A percentile compares a stretch with the other conserved stretches of the same genome.
These are phyloP conservation scores for Lithobates pipiens DNA, from an alignment of 2,797 vertebrate genomes.

Conservation along the genomic window DNA sequence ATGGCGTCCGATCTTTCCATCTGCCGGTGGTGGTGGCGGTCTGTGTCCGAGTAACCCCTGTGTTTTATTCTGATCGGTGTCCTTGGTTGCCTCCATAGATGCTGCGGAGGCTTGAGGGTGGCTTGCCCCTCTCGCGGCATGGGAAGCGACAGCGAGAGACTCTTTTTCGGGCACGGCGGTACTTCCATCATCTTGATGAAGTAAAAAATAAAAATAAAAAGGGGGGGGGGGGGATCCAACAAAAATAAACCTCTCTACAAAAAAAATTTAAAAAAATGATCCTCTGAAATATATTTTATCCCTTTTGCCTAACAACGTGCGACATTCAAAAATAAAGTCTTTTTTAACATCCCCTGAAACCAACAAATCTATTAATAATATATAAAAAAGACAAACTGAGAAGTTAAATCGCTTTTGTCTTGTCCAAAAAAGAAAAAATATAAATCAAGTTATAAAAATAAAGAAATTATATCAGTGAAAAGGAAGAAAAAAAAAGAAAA, in stretches of 20 bases:
- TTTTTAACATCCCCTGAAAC: background rate
- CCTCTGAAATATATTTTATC: slow-evolving; percentile 7
- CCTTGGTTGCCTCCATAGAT: slow-evolving; percentile 94
- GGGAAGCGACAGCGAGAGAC: slow-evolving; percentile 89
- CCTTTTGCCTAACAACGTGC: background rate
- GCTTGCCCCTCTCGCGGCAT: slow-evolving; percentile 89
- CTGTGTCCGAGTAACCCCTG: slow-evolving; percentile 93
- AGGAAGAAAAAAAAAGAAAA: slow-evolving; percentile 6
- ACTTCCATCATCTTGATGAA: slow-evolving; percentile 86
- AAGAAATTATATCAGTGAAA: slow-evolving; percentile 18
- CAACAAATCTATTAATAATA: background rate
- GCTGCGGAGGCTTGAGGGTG: slow-evolving; percentile 90
- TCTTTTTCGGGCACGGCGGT: slow-evolving; percentile 85
- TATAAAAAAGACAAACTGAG: slow-evolving; percentile 35
- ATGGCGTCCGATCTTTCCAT: slow-evolving; percentile 94
- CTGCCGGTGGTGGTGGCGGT: slow-evolving; percentile 85
- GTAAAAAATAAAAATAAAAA: background rate
- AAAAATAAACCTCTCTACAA: slow-evolving; percentile 29
- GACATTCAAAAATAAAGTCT: slow-evolving; percentile 37
- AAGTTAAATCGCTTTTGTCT: background rate
- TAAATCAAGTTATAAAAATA: slow-evolving; percentile 56
- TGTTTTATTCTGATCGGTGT: slow-evolving; percentile 95
- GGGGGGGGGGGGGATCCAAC: no score
- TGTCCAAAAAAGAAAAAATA: slow-evolving; percentile 22
- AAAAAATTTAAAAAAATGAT: slow-evolving; percentile 39